These are phyloP conservation scores for Alexandromys fortis DNA, from an alignment of 2,113 vertebrate species.

Conservation along the genomic window DNA sequence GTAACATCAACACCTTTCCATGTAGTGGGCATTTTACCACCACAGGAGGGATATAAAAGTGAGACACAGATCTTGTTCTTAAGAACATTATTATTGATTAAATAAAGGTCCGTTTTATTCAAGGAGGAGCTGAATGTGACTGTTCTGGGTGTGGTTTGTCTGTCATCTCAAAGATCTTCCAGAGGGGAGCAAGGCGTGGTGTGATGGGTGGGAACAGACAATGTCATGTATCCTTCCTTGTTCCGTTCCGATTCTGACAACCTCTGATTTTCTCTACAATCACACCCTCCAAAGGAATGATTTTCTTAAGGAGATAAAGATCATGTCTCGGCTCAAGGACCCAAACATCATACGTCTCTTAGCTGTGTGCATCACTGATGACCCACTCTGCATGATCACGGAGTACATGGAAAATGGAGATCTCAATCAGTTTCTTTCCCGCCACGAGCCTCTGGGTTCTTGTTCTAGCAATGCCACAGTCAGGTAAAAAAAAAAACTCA, in stretches of 20 bases:
- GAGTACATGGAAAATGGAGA: constrained; percentile 99
- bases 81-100: not conserved
- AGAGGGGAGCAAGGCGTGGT: not conserved
- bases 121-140: not conserved
- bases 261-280: constrained; percentile 34
- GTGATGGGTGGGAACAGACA: not conserved
- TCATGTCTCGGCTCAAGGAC: constrained; percentile 97
- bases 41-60: not conserved
- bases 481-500: constrained; percentile 85
- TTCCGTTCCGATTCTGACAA: not conserved
- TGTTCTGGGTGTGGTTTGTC: not conserved
- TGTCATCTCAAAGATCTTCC: not conserved
- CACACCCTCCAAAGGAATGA: constrained; percentile 90
- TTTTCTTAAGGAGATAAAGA: constrained; percentile 99
- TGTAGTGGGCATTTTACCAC: not conserved
- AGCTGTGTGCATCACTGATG: constrained; percentile 94
- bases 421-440: constrained; percentile 97
- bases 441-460: constrained; percentile 86
- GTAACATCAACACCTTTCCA: not conserved
- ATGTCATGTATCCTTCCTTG: not conserved
- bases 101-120: not conserved
- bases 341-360: constrained; percentile 96
- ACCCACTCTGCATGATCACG: constrained; percentile 98
- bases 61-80: not conserved
- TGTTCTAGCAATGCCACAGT: constrained; percentile 78